phyloP scores from a whole-genome alignment of 2,888 invertebrate genomes.

The Agonum fuliginosum region DNA sequence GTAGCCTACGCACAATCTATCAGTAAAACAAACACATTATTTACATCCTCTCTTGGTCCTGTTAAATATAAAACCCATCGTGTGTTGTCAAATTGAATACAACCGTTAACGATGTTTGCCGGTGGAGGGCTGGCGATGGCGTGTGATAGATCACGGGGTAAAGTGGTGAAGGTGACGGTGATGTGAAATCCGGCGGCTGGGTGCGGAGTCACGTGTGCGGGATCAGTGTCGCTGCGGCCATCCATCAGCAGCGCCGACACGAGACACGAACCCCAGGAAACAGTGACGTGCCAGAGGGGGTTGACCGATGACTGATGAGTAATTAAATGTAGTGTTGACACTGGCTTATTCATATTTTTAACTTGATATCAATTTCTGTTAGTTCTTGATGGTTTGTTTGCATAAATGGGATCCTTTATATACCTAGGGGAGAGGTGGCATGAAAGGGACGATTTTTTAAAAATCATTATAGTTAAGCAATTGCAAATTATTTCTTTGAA shows the following conservation, averaged over 20 bases:
- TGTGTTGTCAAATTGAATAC: conserved; percentile 55
- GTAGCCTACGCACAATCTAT: too few relatives aligned
- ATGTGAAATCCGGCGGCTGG: conserved; percentile 66
- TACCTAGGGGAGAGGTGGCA: not conserved
- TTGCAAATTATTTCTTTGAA: too few relatives aligned
- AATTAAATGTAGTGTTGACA: not conserved
- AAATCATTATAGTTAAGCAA: too few relatives aligned
- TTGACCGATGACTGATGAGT: not conserved
- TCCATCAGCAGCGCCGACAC: conserved; percentile 66
- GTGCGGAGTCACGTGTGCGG: conserved; percentile 70
- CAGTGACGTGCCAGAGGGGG: not conserved
- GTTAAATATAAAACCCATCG: conserved; percentile 13
- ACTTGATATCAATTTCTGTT: not conserved
- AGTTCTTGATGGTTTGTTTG: not conserved
- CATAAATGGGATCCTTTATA: not conserved
- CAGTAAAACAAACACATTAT: too few relatives aligned
- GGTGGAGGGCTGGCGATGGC: not conserved
- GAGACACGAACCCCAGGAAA: not conserved
- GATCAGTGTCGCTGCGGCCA: conserved; percentile 70
- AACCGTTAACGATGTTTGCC: conserved; percentile 53
- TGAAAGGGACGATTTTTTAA: too few relatives aligned
- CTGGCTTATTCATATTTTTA: too few relatives aligned
- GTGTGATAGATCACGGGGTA: conserved; percentile 45
- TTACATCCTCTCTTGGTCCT: too few relatives aligned
- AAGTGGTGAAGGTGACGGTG: conserved; percentile 15